Evolutionary conservation across 2,888 invertebrate genomes (phyloP), one percentile per base, ranked within the genome.

Genomic region (Noctuana brunneofusca): DNA sequence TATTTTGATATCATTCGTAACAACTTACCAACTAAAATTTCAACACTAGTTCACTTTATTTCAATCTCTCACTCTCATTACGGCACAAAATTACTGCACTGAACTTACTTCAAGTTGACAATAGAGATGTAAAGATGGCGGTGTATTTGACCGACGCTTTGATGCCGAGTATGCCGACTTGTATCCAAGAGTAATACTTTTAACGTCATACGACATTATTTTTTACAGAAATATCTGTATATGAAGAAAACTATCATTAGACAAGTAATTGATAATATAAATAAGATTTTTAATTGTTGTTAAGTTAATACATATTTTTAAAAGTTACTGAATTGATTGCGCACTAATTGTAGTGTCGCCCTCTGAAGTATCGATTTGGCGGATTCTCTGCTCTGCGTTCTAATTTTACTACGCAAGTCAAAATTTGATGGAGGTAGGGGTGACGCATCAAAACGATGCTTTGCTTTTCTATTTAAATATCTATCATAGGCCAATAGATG

Each of bases 61-160:
- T 73, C 77, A 70, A 70, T 80, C 76, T 76, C n/a, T 75, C 73
- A 78, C 75, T 71, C 76, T 50, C 52, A 52, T 52, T 20, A 79
- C 78, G 81, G 79, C 81, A 81, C 79, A 80, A 85, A 83, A 84
- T 85, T 84, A 81, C 81, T 85, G 74, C 79, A 75, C 75, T 65
- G 69, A 82, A 79, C 75, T 74, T 70, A 75, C 74, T 80, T 75
- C 80, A 79, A 88, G 86, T 90, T 90, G 87, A 83, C 80, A 83
- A 72, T 66, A 71, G 67, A 71, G 67, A 82, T 89, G 87, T 79
- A 24, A 90, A 91, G 90, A 91, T 91, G 90, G 90, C 90, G 88
- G 89, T 88, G 81, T 84, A 74, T 71, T 72, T 70, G 57, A 75
- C 77, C 60, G 63, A 64, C 58, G 68, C 64, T 65, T 66, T 49